Conservation (phyloP, 1,140 invertebrate genomes). For the Danaus plexippus region DNA sequence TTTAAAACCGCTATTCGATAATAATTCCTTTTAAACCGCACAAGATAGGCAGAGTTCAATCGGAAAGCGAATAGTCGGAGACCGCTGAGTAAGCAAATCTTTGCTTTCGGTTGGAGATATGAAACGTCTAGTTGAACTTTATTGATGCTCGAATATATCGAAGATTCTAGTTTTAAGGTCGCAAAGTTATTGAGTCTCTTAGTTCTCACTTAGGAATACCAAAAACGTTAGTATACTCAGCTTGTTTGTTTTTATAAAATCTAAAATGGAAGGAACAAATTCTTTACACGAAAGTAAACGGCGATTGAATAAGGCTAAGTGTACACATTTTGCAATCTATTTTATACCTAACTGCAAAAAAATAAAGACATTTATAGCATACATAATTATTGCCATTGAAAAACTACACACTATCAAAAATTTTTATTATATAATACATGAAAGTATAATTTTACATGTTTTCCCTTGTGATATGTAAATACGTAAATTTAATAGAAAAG, state of each 20-base stretch:
- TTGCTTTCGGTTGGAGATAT: conserved; percentile 38
- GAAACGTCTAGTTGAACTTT: conserved; percentile 33
- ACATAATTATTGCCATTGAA: too few species aligned
- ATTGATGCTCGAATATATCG: conserved; percentile 31
- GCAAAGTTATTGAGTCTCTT: conserved; percentile 12
- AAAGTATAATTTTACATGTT: conserved; percentile 4
- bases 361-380: too few species aligned
- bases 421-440: background rate
- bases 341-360: too few species aligned
- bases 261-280: too few species aligned
- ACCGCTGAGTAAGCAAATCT: conserved; percentile 36
- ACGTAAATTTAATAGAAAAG: background rate
- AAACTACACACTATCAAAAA: too few species aligned
- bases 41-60: conserved; percentile 14
- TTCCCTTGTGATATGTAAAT: background rate
- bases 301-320: too few species aligned
- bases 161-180: conserved; percentile 18
- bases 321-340: too few species aligned
- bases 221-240: too few species aligned
- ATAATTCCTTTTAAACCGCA: too few species aligned
- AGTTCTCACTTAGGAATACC: background rate
- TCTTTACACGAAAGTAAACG: too few species aligned
- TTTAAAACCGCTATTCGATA: background rate
- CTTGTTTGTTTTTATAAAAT: too few species aligned
- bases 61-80: conserved; percentile 22